Percentiles rank a stretch among this genome's conserved stretches.
Conservation (phyloP, 2,113 vertebrate species). For the Nothocercus julius region DNA sequence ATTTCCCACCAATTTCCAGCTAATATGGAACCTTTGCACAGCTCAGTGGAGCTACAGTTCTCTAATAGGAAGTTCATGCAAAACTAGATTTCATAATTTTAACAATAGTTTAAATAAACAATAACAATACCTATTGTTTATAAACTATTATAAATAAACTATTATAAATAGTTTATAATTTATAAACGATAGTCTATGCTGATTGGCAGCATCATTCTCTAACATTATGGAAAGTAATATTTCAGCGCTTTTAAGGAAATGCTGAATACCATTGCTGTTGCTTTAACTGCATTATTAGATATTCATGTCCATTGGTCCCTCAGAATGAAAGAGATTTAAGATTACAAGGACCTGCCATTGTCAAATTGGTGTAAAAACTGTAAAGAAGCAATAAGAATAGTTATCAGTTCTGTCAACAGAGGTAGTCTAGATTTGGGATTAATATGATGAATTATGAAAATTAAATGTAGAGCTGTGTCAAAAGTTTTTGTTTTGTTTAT, state of each 20-base stretch:
- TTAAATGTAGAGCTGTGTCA: not conserved
- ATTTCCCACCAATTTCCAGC: not conserved
- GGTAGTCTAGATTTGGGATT: not conserved
- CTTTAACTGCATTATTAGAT: not conserved
- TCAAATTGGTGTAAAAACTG: not conserved
- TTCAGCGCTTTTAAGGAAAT: constrained; percentile 40
- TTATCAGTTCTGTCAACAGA: not conserved
- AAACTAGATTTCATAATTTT: not conserved
- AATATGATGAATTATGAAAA: not conserved
- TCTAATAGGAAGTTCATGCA: not conserved
- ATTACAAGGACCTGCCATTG: not conserved
- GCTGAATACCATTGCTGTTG: not conserved
- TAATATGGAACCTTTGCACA: not conserved
- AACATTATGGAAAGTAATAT: not conserved
- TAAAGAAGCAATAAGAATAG: not conserved
- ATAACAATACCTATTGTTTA: too few species aligned
- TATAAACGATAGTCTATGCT: not conserved
- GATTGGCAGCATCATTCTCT: constrained; percentile 9
- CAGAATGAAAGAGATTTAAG: not conserved
- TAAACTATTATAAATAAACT: too few species aligned
- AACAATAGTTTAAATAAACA: not conserved
- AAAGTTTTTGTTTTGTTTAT: not conserved
- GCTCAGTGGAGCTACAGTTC: not conserved
- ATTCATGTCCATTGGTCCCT: not conserved
- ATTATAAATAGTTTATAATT: too few species aligned